These are phyloP conservation scores for Dipodomys spectabilis DNA, from an alignment of 2,113 vertebrate species.

Conservation along the genomic window DNA sequence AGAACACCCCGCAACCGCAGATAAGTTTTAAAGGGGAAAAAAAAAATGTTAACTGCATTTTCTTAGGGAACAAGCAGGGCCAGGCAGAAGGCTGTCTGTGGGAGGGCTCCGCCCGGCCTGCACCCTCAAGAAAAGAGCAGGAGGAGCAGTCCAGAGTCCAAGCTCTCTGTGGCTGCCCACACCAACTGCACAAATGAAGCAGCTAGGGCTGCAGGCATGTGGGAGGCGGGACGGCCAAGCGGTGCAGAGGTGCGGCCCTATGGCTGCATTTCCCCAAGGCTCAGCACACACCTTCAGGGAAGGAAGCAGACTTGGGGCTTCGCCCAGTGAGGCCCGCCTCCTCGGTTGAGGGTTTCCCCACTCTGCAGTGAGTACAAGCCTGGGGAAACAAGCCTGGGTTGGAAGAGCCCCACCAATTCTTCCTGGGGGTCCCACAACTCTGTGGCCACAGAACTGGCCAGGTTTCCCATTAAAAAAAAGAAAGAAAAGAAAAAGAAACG, in stretches of 20 bases:
- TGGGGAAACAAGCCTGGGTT: too few species aligned
- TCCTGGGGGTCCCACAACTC: neutral
- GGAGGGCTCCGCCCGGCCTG: neutral
- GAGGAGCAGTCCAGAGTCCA: conserved; percentile 7
- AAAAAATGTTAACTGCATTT: conserved; percentile 35
- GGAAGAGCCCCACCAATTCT: neutral
- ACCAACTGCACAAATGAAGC: conserved; percentile 47
- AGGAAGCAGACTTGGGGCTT: conserved; percentile 28
- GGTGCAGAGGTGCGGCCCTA: neutral
- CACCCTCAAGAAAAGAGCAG: neutral
- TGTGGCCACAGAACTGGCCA: neutral
- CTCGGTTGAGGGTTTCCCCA: neutral
- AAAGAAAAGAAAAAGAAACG: too few species aligned
- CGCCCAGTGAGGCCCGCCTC: neutral
- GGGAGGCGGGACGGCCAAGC: neutral
- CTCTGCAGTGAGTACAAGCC: neutral
- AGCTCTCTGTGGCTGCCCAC: neutral
- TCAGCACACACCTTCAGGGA: neutral
- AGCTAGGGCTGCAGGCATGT: neutral
- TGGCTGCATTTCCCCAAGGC: neutral
- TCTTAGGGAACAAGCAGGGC: conserved; percentile 25
- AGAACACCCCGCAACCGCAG: conserved; percentile 22
- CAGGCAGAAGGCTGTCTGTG: neutral
- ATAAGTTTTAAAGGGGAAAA: neutral
- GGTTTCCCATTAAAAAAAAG: conserved; percentile 19